A percentile compares a stretch with the other conserved stretches of the same genome.
These are phyloP conservation scores for Drosophila birchii DNA, from an alignment of 2,888 invertebrate genomes.

Conservation along the genomic window DNA sequence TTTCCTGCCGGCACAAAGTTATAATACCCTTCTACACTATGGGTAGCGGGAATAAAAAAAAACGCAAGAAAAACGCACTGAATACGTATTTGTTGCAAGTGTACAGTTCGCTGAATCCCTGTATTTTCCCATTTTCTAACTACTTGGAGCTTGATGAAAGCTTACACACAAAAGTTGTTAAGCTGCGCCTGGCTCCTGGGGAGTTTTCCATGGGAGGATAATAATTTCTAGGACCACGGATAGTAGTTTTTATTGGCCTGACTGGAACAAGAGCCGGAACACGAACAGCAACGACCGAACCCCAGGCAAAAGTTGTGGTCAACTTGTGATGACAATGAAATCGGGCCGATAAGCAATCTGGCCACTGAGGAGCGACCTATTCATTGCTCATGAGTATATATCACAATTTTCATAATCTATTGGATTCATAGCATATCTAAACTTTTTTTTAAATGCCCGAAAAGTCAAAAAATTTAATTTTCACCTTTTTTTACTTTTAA, in stretches of 20 bases:
- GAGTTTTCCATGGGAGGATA: constrained; percentile 8
- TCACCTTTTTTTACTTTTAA: too few species aligned
- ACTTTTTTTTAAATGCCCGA: too few species aligned
- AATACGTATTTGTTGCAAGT: neutral
- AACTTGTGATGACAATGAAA: constrained; percentile 12
- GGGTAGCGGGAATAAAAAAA: too few species aligned
- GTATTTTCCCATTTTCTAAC: neutral
- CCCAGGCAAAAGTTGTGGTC: constrained; percentile 7
- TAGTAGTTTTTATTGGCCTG: constrained; percentile 18
- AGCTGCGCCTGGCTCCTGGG: constrained; percentile 24
- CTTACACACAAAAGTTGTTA: constrained; percentile 35
- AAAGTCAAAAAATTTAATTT: too few species aligned
- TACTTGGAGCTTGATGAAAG: constrained; percentile 24
- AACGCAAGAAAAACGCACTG: neutral
- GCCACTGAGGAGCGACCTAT: neutral
- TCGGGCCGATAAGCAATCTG: constrained; percentile 31
- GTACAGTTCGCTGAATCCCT: neutral
- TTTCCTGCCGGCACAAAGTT: too few species aligned
- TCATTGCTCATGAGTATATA: constrained; percentile 45
- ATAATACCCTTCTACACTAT: too few species aligned
- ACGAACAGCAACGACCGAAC: constrained; percentile 9
- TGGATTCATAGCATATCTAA: too few species aligned
- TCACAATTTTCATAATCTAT: too few species aligned
- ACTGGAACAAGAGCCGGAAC: neutral
- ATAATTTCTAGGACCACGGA: constrained; percentile 10